These are phyloP conservation scores for Bryconaethiops microstoma DNA, from an alignment of 2,797 vertebrate genomes.

Conservation along the genomic window DNA sequence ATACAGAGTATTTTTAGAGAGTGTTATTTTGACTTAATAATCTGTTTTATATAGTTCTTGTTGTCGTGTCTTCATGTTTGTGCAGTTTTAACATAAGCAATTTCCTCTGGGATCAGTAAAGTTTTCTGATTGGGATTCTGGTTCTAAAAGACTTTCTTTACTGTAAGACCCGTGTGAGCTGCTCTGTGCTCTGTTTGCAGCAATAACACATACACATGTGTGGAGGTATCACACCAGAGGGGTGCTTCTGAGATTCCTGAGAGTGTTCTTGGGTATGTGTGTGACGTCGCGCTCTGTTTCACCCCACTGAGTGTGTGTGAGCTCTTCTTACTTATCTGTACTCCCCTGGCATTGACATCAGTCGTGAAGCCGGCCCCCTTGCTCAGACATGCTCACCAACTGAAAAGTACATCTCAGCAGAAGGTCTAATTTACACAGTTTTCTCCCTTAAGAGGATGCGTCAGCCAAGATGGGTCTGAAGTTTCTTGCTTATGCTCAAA, in stretches of 20 bases:
- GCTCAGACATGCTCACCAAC: not conserved
- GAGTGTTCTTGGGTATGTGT: constrained; percentile 34
- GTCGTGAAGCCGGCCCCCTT: not conserved
- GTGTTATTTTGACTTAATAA: too few relatives aligned
- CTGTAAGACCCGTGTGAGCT: constrained; percentile 13
- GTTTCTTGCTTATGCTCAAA: not conserved
- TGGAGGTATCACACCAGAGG: constrained; percentile 10
- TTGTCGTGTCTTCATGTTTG: too few relatives aligned
- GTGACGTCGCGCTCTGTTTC: constrained; percentile 18
- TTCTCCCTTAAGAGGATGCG: too few relatives aligned
- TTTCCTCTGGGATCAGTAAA: too few relatives aligned
- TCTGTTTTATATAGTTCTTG: too few relatives aligned
- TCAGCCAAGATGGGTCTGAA: not conserved
- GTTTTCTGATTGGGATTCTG: not conserved
- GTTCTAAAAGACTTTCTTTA: not conserved
- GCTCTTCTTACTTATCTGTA: constrained; percentile 19
- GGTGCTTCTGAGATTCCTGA: not conserved
- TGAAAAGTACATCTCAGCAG: not conserved
- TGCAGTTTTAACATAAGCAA: too few relatives aligned
- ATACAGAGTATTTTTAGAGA: too few relatives aligned
- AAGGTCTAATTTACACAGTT: too few relatives aligned
- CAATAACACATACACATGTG: not conserved
- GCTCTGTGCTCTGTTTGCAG: constrained; percentile 17
- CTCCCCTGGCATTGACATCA: constrained; percentile 8
- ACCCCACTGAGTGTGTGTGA: constrained; percentile 19